Conservation (phyloP, 2,797 vertebrate species). For the Peromyscus attwateri region DNA sequence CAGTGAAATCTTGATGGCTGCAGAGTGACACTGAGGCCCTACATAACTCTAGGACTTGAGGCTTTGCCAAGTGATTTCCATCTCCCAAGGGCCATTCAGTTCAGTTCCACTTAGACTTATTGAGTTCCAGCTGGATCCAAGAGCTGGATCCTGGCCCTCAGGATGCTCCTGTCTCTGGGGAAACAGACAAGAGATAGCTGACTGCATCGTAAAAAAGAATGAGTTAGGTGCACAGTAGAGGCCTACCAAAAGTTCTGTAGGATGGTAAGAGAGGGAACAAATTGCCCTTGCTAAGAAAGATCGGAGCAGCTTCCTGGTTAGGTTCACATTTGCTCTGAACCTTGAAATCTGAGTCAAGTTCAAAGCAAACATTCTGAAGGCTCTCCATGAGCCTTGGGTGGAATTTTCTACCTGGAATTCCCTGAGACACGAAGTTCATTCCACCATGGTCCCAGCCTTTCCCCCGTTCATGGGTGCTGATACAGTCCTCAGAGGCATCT, state of each 20-base stretch:
- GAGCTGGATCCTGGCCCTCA: not conserved
- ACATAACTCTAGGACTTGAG: constrained; percentile 44
- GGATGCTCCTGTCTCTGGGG: not conserved
- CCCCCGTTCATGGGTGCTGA: not conserved
- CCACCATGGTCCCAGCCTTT: not conserved
- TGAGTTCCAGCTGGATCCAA: constrained; percentile 37
- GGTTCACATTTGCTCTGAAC: not conserved
- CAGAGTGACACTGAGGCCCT: constrained; percentile 10
- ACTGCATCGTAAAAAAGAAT: not conserved
- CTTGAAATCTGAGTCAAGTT: constrained; percentile 46
- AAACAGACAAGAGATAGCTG: not conserved
- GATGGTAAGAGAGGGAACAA: not conserved
- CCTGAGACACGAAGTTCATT: constrained; percentile 47
- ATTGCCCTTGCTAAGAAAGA: not conserved
- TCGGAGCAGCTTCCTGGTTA: not conserved
- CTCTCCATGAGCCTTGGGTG: not conserved
- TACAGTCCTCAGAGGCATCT: not conserved
- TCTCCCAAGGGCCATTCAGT: constrained; percentile 2
- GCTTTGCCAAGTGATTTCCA: constrained; percentile 48
- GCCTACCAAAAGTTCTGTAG: not conserved
- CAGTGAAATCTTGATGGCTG: constrained; percentile 57
- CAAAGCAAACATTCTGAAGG: constrained; percentile 30
- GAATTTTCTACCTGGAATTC: constrained; percentile 33
- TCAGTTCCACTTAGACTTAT: constrained; percentile 42
- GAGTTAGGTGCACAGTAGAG: not conserved